These are phyloP conservation scores for Echeneis naucrates DNA, from an alignment of 2,797 vertebrate species.

Conservation along the genomic window DNA sequence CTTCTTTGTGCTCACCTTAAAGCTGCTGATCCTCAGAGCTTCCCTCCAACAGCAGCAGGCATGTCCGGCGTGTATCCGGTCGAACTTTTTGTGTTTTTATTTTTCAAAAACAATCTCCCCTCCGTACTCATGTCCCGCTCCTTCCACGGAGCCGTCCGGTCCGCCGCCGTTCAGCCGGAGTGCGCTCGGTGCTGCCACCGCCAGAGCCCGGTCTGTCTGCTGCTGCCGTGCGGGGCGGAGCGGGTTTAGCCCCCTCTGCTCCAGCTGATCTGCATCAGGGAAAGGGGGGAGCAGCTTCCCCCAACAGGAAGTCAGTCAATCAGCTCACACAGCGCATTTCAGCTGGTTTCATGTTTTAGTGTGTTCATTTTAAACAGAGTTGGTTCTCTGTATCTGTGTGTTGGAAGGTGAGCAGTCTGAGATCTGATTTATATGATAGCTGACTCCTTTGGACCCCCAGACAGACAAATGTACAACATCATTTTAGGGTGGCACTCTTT, in stretches of 20 bases:
- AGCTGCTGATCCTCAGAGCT: constrained; percentile 25
- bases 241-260: constrained; percentile 53
- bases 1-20: constrained; percentile 61
- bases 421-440: not conserved
- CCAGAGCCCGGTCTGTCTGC: constrained; percentile 41
- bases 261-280: constrained; percentile 55
- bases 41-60: constrained; percentile 8
- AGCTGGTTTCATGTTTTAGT: not conserved
- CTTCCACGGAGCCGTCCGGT: constrained; percentile 19
- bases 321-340: too few relatives aligned
- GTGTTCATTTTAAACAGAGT: not conserved
- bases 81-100: constrained; percentile 51
- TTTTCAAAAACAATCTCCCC: not conserved
- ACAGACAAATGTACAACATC: not conserved
- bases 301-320: not conserved
- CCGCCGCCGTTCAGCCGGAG: constrained; percentile 6
- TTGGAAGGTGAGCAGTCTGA: not conserved
- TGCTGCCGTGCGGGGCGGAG: constrained; percentile 58
- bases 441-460: not conserved
- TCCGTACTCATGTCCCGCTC: constrained; percentile 8
- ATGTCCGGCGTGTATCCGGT: constrained; percentile 19
- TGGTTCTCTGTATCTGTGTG: constrained; percentile 12
- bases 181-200: constrained; percentile 52
- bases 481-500: not conserved
- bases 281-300: constrained; percentile 35